Conservation (phyloP, 2,888 invertebrate species). For the Troides helena region DNA sequence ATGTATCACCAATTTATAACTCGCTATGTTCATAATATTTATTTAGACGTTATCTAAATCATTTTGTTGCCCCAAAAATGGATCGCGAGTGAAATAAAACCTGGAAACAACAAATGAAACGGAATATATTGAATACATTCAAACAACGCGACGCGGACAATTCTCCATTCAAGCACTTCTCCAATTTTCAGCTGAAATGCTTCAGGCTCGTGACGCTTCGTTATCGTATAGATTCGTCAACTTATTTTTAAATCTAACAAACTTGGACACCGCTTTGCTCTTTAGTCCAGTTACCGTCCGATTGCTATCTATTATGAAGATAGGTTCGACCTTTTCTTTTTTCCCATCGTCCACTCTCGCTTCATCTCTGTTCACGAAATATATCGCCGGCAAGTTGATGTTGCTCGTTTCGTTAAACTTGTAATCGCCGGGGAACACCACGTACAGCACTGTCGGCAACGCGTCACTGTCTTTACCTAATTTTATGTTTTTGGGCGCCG, state of each 20-base stretch:
- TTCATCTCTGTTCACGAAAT: slow-evolving; percentile 52
- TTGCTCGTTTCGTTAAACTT: slow-evolving; percentile 34
- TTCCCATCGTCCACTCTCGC: slow-evolving; percentile 35
- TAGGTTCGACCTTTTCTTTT: slow-evolving; percentile 46
- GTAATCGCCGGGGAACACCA: slow-evolving; percentile 56
- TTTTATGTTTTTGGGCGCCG: slow-evolving; percentile 56
- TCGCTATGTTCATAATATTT: too few species aligned
- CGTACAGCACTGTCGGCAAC: slow-evolving; percentile 53
- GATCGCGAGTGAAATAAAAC: background rate
- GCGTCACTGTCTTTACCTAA: slow-evolving; percentile 42
- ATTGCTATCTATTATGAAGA: slow-evolving; percentile 61
- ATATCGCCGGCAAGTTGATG: slow-evolving; percentile 55
- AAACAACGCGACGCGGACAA: too few species aligned
- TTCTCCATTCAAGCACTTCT: too few species aligned
- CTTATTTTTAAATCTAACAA: slow-evolving; percentile 59
- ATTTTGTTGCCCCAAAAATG: too few species aligned
- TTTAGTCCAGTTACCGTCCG: slow-evolving; percentile 64
- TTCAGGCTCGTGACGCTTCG: slow-evolving; percentile 7
- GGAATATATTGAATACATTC: background rate
- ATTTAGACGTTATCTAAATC: too few species aligned
- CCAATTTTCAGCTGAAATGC: background rate
- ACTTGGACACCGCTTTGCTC: slow-evolving; percentile 60
- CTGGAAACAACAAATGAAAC: background rate
- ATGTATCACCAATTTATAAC: too few species aligned
- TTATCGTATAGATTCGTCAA: slow-evolving; percentile 40